Evolutionary conservation across 2,888 invertebrate genomes (phyloP).

Genomic region (Noctua pronuba): DNA sequence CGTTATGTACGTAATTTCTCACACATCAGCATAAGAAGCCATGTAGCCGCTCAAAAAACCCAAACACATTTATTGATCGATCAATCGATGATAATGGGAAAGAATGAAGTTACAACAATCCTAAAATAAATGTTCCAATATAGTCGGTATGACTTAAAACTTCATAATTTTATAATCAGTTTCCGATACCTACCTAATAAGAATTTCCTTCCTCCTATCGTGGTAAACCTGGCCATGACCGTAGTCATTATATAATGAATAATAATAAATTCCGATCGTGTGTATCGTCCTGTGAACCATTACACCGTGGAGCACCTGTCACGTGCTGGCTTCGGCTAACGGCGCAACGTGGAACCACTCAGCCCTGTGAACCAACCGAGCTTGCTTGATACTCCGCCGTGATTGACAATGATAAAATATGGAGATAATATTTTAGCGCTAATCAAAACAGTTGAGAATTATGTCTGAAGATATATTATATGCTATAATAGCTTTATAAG

Average conservation of each 20-base stretch:
- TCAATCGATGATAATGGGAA: not conserved
- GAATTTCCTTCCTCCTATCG: conserved; percentile 42
- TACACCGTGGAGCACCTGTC: conserved; percentile 40
- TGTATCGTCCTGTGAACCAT: conserved; percentile 37
- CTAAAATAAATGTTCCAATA: not conserved
- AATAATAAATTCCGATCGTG: conserved; percentile 44
- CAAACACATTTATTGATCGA: not conserved
- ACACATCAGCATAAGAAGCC: not conserved
- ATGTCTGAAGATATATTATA: not conserved
- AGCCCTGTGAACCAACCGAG: conserved; percentile 23
- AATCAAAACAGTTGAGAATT: not conserved
- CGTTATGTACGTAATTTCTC: no score
- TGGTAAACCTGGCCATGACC: conserved; percentile 26
- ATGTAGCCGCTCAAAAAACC: not conserved
- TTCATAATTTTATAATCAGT: conserved; percentile 19
- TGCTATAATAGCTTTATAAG: no score
- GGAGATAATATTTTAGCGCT: not conserved
- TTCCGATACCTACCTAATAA: conserved; percentile 7
- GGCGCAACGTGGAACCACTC: conserved; percentile 31
- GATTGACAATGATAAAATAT: conserved; percentile 30
- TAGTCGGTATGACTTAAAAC: not conserved
- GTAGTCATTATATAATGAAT: conserved; percentile 26
- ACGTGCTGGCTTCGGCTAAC: conserved; percentile 27
- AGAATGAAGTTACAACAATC: not conserved
- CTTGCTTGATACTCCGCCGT: conserved; percentile 15